These are phyloP conservation scores for Trogon melanurus DNA, from an alignment of 2,113 vertebrate species.

Conservation along the genomic window DNA sequence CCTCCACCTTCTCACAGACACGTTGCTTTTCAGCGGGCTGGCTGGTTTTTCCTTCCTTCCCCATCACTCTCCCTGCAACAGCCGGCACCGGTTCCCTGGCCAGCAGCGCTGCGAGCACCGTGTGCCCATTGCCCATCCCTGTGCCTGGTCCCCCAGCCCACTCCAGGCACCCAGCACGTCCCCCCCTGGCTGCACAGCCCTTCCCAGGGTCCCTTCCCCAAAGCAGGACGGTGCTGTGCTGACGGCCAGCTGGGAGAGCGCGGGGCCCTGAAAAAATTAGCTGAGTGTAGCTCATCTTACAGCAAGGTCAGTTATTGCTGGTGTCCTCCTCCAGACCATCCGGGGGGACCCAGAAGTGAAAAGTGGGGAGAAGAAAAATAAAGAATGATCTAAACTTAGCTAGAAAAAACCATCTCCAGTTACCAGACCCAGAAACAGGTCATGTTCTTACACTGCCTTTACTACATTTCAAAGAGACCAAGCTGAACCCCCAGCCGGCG, in stretches of 20 bases:
- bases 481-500: too few relatives aligned
- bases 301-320: not conserved
- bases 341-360: fast-evolving
- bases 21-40: fast-evolving
- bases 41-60: not conserved
- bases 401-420: not conserved
- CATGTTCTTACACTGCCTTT: fast-evolving
- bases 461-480: not conserved
- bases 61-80: not conserved
- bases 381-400: not conserved
- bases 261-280: not conserved
- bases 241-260: not conserved
- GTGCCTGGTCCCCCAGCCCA: fast-evolving
- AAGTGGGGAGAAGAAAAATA: not conserved
- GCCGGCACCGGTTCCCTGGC: not conserved
- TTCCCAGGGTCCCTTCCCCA: not conserved
- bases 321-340: not conserved
- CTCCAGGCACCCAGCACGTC: not conserved
- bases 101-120: fast-evolving
- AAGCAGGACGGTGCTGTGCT: not conserved
- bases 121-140: fast-evolving
- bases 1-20: not conserved
- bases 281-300: not conserved
- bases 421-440: not conserved
- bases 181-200: not conserved